phyloP scores from a whole-genome alignment of 2,888 invertebrate species.

The Melipona bicolor region DNA sequence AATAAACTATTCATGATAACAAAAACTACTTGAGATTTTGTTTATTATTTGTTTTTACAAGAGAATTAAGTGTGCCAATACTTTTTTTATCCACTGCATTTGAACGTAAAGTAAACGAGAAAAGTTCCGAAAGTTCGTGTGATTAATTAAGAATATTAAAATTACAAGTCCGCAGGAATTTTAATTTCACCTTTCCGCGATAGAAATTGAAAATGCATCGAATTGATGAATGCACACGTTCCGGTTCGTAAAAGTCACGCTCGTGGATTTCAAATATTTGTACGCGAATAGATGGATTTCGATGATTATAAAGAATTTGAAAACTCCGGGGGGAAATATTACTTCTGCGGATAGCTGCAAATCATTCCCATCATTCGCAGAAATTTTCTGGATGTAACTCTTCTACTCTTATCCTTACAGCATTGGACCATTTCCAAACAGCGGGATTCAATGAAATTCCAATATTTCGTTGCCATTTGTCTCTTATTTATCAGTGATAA shows the following conservation, averaged over 20 bases:
- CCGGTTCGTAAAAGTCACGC: no score
- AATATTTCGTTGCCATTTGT: slow-evolving; percentile 10
- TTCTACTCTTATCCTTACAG: slow-evolving; percentile 20
- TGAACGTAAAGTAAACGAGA: no score
- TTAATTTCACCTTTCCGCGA: no score
- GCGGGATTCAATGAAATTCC: slow-evolving; percentile 11
- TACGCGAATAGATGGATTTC: not conserved
- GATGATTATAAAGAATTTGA: not conserved
- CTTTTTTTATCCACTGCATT: no score
- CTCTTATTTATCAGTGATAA: slow-evolving; percentile 10
- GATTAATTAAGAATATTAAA: not conserved
- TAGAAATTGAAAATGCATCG: not conserved
- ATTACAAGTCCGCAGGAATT: no score
- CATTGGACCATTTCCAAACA: slow-evolving; percentile 25
- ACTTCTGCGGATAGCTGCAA: not conserved
- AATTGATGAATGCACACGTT: no score
- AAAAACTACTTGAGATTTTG: no score
- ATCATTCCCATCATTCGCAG: slow-evolving; percentile 11
- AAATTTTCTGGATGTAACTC: slow-evolving; percentile 15
- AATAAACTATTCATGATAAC: no score
- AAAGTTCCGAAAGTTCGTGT: not conserved
- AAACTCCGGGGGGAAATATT: not conserved
- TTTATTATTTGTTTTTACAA: no score
- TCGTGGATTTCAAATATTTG: not conserved
- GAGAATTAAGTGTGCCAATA: no score